Percentiles rank a stretch among this genome's conserved stretches.
These are phyloP conservation scores for Pitta sordida DNA, from an alignment of 2,113 vertebrate genomes.

Conservation along the genomic window DNA sequence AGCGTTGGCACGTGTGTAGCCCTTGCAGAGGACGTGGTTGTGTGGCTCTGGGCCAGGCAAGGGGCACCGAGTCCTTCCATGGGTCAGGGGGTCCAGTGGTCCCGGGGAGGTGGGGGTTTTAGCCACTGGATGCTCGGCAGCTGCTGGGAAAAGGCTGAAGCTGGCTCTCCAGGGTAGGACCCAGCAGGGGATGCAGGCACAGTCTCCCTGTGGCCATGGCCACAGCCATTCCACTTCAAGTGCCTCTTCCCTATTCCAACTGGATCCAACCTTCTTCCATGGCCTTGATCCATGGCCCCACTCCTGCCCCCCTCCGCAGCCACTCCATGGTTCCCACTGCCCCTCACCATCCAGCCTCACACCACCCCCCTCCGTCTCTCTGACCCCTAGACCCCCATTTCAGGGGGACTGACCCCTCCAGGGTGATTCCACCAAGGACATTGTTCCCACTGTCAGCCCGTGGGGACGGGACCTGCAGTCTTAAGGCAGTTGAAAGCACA, in stretches of 20 bases:
- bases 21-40: not conserved
- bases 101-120: not conserved
- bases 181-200: not conserved
- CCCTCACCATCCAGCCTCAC: not conserved
- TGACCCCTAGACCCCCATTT: not conserved
- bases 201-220: too few relatives aligned
- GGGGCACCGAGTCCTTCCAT: not conserved
- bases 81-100: not conserved
- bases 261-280: not conserved
- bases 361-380: not conserved
- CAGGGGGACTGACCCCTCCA: accelerated
- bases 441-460: not conserved
- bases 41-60: not conserved
- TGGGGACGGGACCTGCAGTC: not conserved
- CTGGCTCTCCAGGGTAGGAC: not conserved
- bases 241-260: not conserved
- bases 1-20: not conserved
- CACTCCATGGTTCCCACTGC: not conserved
- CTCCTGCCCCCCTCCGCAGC: not conserved
- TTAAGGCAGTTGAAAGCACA: slow-evolving; percentile 20
- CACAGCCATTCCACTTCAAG: not conserved
- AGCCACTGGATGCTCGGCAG: not conserved
- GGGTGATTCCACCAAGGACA: not conserved
- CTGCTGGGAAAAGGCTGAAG: not conserved
- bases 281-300: not conserved